Percentiles rank a stretch among this genome's conserved stretches.
Evolutionary conservation across 1,140 invertebrate genomes (phyloP).

Genomic region (Acyrthosiphon pisum): DNA sequence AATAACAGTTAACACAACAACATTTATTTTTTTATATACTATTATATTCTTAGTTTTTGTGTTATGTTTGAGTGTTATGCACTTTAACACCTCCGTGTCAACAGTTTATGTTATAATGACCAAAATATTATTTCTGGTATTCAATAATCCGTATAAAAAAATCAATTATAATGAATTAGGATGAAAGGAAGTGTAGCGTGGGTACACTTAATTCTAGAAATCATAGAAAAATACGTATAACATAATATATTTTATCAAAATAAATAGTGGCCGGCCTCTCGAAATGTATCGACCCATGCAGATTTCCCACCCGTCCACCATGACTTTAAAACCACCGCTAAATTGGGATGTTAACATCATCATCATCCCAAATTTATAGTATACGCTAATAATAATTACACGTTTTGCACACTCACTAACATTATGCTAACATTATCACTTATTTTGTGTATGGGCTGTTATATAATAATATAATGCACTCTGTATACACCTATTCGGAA

Average conservation of each 20-base stretch:
- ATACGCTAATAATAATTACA: not conserved
- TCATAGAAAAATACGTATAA: not conserved
- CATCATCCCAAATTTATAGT: not conserved
- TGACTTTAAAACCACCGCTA: not conserved
- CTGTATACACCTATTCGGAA: not conserved
- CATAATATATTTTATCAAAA: not conserved
- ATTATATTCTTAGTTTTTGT: too few species aligned
- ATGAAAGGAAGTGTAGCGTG: too few species aligned
- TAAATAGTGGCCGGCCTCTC: not conserved
- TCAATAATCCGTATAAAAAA: too few species aligned
- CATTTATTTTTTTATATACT: too few species aligned
- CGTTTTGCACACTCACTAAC: not conserved
- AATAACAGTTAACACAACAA: too few species aligned
- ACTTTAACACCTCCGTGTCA: not conserved
- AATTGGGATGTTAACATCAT: not conserved
- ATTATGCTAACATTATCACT: not conserved
- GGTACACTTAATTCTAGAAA: not conserved
- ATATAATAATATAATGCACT: not conserved
- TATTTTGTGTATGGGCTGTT: not conserved
- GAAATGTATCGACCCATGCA: not conserved
- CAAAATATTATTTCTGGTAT: too few species aligned
- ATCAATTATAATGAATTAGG: too few species aligned
- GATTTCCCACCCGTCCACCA: not conserved
- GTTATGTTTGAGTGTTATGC: not conserved
- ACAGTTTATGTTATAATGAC: not conserved